Base-by-base conservation (phyloP, 2,113 vertebrate genomes). In the Phrynosoma platyrhinos region DNA sequence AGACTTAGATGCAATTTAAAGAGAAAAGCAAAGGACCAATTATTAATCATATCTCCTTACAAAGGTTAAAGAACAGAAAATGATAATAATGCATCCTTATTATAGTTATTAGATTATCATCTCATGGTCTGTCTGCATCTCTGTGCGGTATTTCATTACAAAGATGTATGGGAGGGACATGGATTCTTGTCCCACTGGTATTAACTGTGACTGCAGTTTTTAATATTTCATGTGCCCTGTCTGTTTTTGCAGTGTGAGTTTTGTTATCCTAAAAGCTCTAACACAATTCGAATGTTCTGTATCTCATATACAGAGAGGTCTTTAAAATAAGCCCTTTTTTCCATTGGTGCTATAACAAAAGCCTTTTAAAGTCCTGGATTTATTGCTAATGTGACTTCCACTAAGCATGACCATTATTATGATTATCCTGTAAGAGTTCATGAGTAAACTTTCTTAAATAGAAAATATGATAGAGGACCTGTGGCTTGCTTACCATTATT, bases 51-150 rank as follows among this genome's bases (percentile, higher is more conserved):
- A 2, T 84, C 18, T 88, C 75, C 87, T 90, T 86, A 88, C 75
- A 94, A 94, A 91, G 85, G 84, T 92, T 92, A 93, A 84, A 58
- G 66, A 91, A 87, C 47, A 5, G 27, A 91, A 94, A 94, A 82
- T 90, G 84, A 69, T 92, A 86, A 91, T 94, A 93, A 90, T 53
- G 95, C 87, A 90, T 91, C 9, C 80, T 87, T 89, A 23, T n/a
- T 85, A 75, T 71, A 87, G 47, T 86, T 94, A 92, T 91, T 74
- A 79, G 30, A 83, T 71, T 88, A 89, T 92, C 75, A 90, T 77
- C 81, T 95, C 55, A 77, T 79, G 42, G 64, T 27, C 62, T 86
- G 25, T n/a, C 0, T 20, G 77, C 40, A 64, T 89, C 91, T 72
- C 84, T 42, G 14, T 85, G 68, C 20, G 92, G 36, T 88, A 83